Conservation (phyloP, 2,797 vertebrate genomes). For the Coendou prehensilis region DNA sequence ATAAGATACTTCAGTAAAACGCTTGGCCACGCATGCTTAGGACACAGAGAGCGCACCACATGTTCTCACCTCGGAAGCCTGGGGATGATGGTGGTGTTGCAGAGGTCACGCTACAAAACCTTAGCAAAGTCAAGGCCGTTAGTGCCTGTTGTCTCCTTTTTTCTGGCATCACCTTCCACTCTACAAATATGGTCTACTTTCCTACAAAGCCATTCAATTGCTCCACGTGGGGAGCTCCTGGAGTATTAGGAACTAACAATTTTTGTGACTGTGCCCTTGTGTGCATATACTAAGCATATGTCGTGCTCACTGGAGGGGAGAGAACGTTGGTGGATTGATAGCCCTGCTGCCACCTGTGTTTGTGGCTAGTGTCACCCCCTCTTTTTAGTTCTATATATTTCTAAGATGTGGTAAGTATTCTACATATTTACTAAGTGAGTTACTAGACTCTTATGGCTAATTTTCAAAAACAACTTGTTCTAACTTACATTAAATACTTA, state of each 20-base stretch:
- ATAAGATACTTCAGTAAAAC: not conserved
- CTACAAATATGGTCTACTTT: not conserved
- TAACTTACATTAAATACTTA: not conserved
- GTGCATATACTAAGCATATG: not conserved
- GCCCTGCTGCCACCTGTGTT: not conserved
- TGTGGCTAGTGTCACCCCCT: too few species aligned
- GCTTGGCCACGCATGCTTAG: not conserved
- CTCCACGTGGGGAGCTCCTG: too few species aligned
- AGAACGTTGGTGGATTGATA: not conserved
- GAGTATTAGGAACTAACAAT: not conserved
- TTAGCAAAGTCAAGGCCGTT: not conserved
- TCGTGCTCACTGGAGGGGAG: not conserved
- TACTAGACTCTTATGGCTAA: not conserved
- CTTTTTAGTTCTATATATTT: not conserved
- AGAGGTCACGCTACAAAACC: not conserved
- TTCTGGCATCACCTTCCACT: not conserved
- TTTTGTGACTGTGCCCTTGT: not conserved
- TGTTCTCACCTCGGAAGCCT: not conserved
- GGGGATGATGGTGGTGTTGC: too few species aligned
- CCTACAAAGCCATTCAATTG: not conserved
- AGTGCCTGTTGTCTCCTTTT: not conserved
- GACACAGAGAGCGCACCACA: not conserved
- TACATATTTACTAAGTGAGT: not conserved
- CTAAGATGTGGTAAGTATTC: not conserved
- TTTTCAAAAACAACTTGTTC: not conserved